Evolutionary conservation across 30 jellyfish, hydroid and myxozoan species (phyloP), one percentile per base, ranked within the genome.

Genomic region (Aurelia aurita complex sp. Pacific): DNA sequence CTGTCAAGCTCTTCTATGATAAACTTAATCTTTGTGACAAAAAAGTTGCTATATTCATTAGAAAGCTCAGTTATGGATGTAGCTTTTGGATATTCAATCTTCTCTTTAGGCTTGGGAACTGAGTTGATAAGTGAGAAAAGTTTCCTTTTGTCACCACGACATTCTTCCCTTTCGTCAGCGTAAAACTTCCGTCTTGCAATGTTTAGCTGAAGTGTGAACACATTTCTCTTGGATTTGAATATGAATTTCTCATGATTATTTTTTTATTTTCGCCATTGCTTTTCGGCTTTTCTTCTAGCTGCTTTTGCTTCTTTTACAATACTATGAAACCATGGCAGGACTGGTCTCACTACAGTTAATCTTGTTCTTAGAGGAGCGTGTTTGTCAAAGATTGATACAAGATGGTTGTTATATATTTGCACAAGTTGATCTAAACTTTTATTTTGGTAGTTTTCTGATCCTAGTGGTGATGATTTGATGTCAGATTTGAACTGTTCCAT

Each of bases 311-410:
- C 43, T 64, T 43, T 43, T 3, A 43, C 54, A 43, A 43, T 43
- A 36, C 14, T 29, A 17, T 42, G 55, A 19, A 53, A 59, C 87
- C 87, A 77, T 59, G 87, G 87, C 9, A 61, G 46, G 29, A 32
- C 50, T 51, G 87, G 87, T 19, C 87, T 42, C 69, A 59, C 59
- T 6, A 40, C 55, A 77, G 12, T 51, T 77, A 61, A 15, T 29
- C 60, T 77, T 29, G 51, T 54, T 61, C 55, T 53, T 51, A 53
- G 61, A 2, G 87, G 87, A 29, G 87, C 89, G 64, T 77, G 87
- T n/a, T 13, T 53, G 80, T 77, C 87, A 2, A 77, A 38, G 38
- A 73, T 16, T 15, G 70, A 46, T n/a, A 43, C 67, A 43, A 43
- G 54, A 5, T 43, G 54, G 11, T 10, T 43, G 54, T 43, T 43